Evolutionary conservation across 2,797 vertebrate species (phyloP).

Genomic region (Enteromius fasciolatus): DNA sequence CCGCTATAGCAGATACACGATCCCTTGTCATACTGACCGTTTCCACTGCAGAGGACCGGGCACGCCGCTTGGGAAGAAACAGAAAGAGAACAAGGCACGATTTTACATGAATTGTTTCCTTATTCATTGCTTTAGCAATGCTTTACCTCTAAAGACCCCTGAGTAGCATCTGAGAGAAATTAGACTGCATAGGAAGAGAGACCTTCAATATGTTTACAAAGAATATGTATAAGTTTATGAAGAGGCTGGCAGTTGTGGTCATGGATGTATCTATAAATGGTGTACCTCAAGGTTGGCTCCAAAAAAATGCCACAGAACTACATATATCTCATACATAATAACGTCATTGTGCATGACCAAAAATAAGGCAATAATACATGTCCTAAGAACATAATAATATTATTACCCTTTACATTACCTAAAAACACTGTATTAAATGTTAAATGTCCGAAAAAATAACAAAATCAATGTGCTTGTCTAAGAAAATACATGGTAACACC

Average conservation of each 20-base stretch:
- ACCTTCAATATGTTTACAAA: background rate
- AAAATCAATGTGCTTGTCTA: background rate
- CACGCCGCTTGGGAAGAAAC: conserved; percentile 83
- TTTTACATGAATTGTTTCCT: background rate
- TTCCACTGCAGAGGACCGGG: conserved; percentile 96
- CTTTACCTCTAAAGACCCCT: background rate
- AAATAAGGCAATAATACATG: background rate
- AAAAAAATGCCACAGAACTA: too few species aligned
- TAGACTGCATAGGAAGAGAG: background rate
- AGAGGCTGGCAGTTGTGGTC: background rate
- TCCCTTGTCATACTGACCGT: conserved; percentile 96
- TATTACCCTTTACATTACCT: background rate
- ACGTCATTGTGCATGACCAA: background rate
- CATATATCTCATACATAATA: too few species aligned
- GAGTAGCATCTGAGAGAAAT: background rate
- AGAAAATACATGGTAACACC: background rate
- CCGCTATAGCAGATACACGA: conserved; percentile 97
- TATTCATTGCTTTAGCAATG: background rate
- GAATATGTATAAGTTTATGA: background rate
- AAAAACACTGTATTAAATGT: background rate
- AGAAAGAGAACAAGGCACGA: background rate
- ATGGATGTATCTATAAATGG: background rate
- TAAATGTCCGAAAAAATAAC: background rate
- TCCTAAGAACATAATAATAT: background rate
- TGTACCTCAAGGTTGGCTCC: background rate